These are phyloP conservation scores for Thymelicus acteon DNA, from an alignment of 2,888 invertebrate genomes.

Conservation along the genomic window DNA sequence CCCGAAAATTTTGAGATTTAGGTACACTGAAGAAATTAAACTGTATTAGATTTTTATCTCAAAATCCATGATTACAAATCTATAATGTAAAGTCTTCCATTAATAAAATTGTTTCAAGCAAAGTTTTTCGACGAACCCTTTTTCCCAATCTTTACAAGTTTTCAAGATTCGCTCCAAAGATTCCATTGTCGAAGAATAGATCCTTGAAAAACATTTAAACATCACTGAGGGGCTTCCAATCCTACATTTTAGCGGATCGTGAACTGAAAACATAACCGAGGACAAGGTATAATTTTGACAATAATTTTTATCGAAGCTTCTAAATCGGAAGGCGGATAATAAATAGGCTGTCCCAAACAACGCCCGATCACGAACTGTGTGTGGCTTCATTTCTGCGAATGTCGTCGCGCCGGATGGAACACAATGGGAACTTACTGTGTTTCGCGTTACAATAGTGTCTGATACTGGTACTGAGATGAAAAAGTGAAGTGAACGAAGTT, in stretches of 20 bases:
- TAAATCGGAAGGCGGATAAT: slow-evolving; percentile 39
- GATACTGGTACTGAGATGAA: neutral
- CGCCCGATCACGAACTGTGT: slow-evolving; percentile 37
- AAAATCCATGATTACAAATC: too few relatives aligned
- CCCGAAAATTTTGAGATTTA: neutral
- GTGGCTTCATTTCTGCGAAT: slow-evolving; percentile 22
- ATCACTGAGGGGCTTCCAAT: neutral
- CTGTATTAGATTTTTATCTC: too few relatives aligned
- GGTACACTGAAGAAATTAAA: neutral
- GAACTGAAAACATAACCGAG: slow-evolving; percentile 20
- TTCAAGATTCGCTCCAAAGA: neutral
- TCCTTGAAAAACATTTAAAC: neutral
- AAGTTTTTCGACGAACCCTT: neutral
- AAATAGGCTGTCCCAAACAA: slow-evolving; percentile 42
- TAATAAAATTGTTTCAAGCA: too few relatives aligned
- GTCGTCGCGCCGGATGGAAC: neutral
- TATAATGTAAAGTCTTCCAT: too few relatives aligned
- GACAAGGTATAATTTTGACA: slow-evolving; percentile 29
- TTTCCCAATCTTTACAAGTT: neutral
- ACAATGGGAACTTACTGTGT: neutral
- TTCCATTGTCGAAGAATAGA: neutral
- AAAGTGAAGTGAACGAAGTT: neutral
- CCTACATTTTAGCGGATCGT: slow-evolving; percentile 20
- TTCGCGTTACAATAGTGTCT: neutral
- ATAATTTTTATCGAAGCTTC: slow-evolving; percentile 39